Evolutionary conservation across 1,140 invertebrate species (phyloP).

Genomic region (Rhyzopertha dominica): DNA sequence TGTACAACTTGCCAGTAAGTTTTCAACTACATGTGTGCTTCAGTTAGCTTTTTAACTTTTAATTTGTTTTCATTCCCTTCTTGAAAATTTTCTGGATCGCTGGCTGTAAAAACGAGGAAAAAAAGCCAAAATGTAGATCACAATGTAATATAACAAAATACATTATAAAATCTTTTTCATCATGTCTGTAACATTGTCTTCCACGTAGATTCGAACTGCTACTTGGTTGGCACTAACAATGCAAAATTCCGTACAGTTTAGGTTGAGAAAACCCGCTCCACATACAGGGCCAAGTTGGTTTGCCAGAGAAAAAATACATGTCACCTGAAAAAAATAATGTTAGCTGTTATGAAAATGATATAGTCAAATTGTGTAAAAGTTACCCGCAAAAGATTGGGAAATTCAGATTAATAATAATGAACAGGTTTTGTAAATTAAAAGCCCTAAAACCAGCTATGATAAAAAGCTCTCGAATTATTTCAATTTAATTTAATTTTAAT

Average conservation of each 20-base stretch:
- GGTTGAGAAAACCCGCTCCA: conserved; percentile 14
- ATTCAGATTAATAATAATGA: too few species aligned
- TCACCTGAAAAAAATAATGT: conserved; percentile 7
- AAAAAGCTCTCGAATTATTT: too few species aligned
- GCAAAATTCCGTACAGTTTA: conserved; percentile 15
- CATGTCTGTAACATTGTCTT: too few species aligned
- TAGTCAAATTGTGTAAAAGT: neutral
- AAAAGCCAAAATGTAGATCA: too few species aligned
- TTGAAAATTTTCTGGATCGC: too few species aligned
- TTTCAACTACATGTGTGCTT: conserved; percentile 17
- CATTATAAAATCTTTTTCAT: too few species aligned
- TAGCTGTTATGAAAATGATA: neutral
- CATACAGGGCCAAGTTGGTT: conserved; percentile 13
- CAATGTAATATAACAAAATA: too few species aligned
- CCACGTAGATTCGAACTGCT: conserved; percentile 10
- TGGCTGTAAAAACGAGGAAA: too few species aligned
- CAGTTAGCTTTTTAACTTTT: conserved; percentile 14
- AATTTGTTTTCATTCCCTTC: conserved; percentile 40
- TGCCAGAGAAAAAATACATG: conserved; percentile 1
- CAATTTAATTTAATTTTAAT: too few species aligned
- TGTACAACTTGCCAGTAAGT: conserved; percentile 93
- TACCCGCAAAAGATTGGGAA: too few species aligned
- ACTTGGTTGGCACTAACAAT: conserved; percentile 4
- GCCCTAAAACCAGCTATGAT: too few species aligned
- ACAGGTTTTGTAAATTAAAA: too few species aligned